Evolutionary conservation across 2,113 vertebrate species (phyloP).

Genomic region (Rhinolophus sinicus): DNA sequence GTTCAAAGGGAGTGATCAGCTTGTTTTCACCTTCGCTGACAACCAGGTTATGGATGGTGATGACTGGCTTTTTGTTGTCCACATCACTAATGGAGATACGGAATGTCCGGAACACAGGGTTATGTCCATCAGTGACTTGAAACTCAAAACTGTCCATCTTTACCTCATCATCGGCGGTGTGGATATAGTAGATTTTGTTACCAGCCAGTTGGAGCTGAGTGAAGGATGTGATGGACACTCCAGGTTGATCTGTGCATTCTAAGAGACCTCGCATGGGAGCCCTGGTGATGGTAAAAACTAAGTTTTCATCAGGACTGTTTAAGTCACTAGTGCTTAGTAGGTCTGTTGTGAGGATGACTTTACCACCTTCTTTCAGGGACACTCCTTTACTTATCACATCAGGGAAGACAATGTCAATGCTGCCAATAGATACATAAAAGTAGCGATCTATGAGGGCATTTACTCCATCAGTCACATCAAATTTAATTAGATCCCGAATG

Average conservation of each 20-base stretch:
- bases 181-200: slow-evolving; percentile 96
- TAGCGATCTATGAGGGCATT: slow-evolving; percentile 97
- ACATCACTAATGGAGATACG: slow-evolving; percentile 95
- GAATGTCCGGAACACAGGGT: slow-evolving; percentile 97
- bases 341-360: slow-evolving; percentile 95
- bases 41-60: slow-evolving; percentile 91
- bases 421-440: slow-evolving; percentile 94
- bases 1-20: slow-evolving; percentile 96
- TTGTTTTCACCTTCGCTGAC: slow-evolving; percentile 93
- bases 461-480: slow-evolving; percentile 96
- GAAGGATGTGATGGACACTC: slow-evolving; percentile 92
- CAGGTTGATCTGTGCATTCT: slow-evolving; percentile 93
- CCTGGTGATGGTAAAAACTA: slow-evolving; percentile 95
- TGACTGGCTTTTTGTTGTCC: slow-evolving; percentile 96
- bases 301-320: slow-evolving; percentile 96
- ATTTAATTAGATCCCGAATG: slow-evolving; percentile 95
- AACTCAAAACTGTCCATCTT: slow-evolving; percentile 99
- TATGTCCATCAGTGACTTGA: slow-evolving; percentile 96
- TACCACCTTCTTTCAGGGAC: slow-evolving; percentile 95
- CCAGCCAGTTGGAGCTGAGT: slow-evolving; percentile 96
- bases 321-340: slow-evolving; percentile 96
- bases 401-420: slow-evolving; percentile 95
- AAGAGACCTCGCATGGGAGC: slow-evolving; percentile 93
- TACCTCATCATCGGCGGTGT: slow-evolving; percentile 95
- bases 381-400: slow-evolving; percentile 96